Percentiles rank a stretch among this genome's conserved stretches.
Evolutionary conservation across 2,888 invertebrate species (phyloP).

Genomic region (Perithous albicinctus): DNA sequence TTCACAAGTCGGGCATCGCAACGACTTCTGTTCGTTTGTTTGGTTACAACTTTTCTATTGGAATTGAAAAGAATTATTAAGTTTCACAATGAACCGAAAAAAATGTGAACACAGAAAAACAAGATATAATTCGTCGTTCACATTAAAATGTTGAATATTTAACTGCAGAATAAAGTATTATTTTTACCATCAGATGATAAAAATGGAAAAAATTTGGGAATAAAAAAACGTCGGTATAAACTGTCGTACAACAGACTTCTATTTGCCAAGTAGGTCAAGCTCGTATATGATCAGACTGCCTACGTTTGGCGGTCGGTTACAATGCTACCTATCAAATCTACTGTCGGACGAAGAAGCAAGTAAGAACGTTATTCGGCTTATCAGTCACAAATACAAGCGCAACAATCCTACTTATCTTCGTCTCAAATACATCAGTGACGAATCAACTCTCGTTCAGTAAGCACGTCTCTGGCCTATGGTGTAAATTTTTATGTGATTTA

Average conservation of each 20-base stretch:
- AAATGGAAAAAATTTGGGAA: background rate
- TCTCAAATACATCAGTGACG: slow-evolving; percentile 31
- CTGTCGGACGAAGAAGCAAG: background rate
- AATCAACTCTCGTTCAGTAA: slow-evolving; percentile 18
- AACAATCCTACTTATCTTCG: slow-evolving; percentile 1
- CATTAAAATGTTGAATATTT: background rate
- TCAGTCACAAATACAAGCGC: slow-evolving; percentile 17
- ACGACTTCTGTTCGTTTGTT: too few species aligned
- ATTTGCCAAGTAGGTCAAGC: background rate
- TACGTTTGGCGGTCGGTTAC: background rate
- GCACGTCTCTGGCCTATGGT: background rate
- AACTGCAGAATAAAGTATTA: background rate
- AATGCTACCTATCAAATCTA: background rate
- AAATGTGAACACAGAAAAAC: background rate
- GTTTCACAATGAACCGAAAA: too few species aligned
- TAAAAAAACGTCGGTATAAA: background rate
- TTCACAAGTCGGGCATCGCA: too few species aligned
- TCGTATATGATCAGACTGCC: background rate
- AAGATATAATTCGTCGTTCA: background rate
- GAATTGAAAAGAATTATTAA: too few species aligned
- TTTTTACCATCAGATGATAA: background rate
- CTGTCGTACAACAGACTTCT: background rate
- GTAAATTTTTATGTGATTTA: background rate
- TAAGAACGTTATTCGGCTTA: background rate
- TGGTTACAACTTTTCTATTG: too few species aligned